Conservation (phyloP, 2,888 invertebrate species). For the Ormyrus thymus region DNA sequence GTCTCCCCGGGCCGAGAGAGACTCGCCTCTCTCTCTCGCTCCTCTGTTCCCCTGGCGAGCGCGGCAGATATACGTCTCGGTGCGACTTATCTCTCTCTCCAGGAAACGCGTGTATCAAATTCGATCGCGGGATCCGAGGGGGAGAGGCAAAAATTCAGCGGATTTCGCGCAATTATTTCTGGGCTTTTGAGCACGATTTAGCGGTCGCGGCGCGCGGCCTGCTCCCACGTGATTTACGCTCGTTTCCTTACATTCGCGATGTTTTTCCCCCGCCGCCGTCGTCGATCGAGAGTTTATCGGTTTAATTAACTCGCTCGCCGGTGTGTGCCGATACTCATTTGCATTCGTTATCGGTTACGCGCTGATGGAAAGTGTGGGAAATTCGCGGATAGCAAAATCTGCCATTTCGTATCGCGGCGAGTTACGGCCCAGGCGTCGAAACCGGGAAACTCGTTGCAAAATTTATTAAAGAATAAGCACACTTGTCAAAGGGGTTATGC, state of each 20-base stretch:
- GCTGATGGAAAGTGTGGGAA: conserved; percentile 33
- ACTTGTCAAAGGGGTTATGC: too few species aligned
- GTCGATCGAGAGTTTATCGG: conserved; percentile 17
- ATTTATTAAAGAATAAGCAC: too few species aligned
- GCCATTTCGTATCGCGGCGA: neutral
- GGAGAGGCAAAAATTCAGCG: neutral
- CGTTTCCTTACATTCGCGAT: neutral
- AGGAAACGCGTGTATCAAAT: conserved; percentile 42
- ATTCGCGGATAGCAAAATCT: conserved; percentile 19
- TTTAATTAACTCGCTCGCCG: conserved; percentile 11
- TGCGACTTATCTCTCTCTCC: conserved; percentile 33
- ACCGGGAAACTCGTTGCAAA: neutral
- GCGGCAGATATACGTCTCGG: neutral
- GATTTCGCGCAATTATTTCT: conserved; percentile 11
- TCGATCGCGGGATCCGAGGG: neutral
- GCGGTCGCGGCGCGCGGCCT: too few species aligned
- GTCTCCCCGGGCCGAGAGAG: neutral
- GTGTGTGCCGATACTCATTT: conserved; percentile 17
- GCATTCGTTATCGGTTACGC: conserved; percentile 31
- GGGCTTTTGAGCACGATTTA: conserved; percentile 1
- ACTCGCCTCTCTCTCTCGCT: neutral
- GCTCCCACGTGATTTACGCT: conserved; percentile 3
- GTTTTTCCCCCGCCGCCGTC: neutral
- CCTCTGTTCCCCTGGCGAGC: neutral
- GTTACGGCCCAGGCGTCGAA: neutral